These are phyloP conservation scores for Plebejus anna DNA, from an alignment of 2,888 invertebrate species.

Conservation along the genomic window DNA sequence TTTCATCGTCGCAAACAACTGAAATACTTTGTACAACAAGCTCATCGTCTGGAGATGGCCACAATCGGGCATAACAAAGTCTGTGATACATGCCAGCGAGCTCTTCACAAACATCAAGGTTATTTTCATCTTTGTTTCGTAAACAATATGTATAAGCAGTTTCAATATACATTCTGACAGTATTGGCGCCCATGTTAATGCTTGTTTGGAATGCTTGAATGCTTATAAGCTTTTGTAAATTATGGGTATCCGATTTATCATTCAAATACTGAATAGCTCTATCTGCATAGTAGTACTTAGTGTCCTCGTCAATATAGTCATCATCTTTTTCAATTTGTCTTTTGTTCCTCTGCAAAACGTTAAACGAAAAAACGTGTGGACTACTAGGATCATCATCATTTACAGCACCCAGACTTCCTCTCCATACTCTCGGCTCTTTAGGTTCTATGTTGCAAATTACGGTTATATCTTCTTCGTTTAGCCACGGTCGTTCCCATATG, in stretches of 20 bases:
- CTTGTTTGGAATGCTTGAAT: conserved; percentile 52
- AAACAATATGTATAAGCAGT: conserved; percentile 58
- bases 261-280: conserved; percentile 54
- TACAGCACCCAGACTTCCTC: neutral
- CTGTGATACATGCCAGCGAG: conserved; percentile 54
- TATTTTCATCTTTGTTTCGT: conserved; percentile 44
- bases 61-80: conserved; percentile 57
- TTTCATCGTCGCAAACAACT: conserved; percentile 58
- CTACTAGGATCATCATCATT: conserved; percentile 39
- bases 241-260: conserved; percentile 47
- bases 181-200: conserved; percentile 50
- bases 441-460: conserved; percentile 51
- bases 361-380: conserved; percentile 34
- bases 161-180: conserved; percentile 62
- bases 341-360: conserved; percentile 40
- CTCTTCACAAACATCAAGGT: conserved; percentile 56
- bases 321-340: conserved; percentile 47
- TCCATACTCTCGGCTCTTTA: neutral
- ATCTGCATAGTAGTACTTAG: conserved; percentile 56
- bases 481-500: conserved; percentile 74
- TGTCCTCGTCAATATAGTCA: conserved; percentile 58
- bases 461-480: conserved; percentile 53
- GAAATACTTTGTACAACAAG: conserved; percentile 48
- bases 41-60: conserved; percentile 60
- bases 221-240: conserved; percentile 57